Conservation (phyloP, 2,888 invertebrate genomes). For the Zygothrica quintamaculata region DNA sequence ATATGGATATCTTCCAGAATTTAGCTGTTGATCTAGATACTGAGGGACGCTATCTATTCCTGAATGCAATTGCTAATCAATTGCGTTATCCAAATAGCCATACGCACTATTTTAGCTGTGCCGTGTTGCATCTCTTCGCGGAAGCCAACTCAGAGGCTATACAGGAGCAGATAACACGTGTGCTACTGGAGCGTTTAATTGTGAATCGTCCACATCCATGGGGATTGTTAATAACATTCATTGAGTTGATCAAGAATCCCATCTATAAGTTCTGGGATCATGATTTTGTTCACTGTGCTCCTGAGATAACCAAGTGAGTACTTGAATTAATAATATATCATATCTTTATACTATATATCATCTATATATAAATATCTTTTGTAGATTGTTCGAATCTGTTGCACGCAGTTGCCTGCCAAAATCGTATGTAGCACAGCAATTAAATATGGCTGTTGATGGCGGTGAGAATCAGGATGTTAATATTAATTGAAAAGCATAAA, state of each 20-base stretch:
- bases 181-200: constrained; percentile 97
- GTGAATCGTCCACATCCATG: constrained; percentile 99
- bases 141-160: constrained; percentile 99
- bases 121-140: constrained; percentile 97
- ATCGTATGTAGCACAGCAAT: constrained; percentile 86
- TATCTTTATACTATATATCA: no score
- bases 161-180: constrained; percentile 98
- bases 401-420: constrained; percentile 98
- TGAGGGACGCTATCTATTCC: constrained; percentile 97
- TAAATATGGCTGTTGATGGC: constrained; percentile 82
- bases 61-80: constrained; percentile 99
- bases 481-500: constrained; percentile 64
- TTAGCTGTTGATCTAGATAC: constrained; percentile 98
- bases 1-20: constrained; percentile 99
- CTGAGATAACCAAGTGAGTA: constrained; percentile 99
- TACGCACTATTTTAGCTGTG: constrained; percentile 99
- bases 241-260: constrained; percentile 99
- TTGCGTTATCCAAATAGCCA: constrained; percentile 99
- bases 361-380: constrained; percentile 15
- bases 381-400: constrained; percentile 96
- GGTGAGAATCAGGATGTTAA: constrained; percentile 84
- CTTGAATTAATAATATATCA: constrained; percentile 4
- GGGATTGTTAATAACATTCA: constrained; percentile 99
- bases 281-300: constrained; percentile 99
- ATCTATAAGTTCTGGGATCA: constrained; percentile 99